Conservation (phyloP, 2,113 vertebrate species). For the Tragulus kanchil region DNA sequence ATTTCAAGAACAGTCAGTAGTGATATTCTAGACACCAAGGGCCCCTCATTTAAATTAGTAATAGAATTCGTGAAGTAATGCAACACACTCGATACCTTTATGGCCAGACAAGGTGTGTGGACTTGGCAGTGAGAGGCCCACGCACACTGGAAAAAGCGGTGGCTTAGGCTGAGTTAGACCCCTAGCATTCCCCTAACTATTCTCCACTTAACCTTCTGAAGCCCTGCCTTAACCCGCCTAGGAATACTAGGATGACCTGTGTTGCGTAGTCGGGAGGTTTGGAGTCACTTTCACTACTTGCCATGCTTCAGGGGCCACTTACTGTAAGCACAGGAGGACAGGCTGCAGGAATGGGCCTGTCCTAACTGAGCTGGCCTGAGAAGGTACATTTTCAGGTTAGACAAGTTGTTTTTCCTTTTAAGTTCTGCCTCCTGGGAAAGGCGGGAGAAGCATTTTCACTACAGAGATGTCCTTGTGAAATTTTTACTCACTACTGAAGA, state of each 20-base stretch:
- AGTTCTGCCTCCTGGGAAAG: slow-evolving; percentile 71
- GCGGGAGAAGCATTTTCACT: slow-evolving; percentile 60
- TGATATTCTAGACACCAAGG: neutral
- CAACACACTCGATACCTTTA: neutral
- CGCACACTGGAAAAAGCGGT: neutral
- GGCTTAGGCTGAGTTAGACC: neutral
- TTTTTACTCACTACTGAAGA: slow-evolving; percentile 72
- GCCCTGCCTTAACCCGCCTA: slow-evolving; percentile 1
- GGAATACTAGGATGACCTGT: neutral
- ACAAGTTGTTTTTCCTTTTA: slow-evolving; percentile 72
- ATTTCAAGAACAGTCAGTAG: slow-evolving; percentile 21
- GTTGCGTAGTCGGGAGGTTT: neutral
- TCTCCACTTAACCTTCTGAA: neutral
- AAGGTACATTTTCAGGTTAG: slow-evolving; percentile 83
- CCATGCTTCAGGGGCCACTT: slow-evolving; percentile 63
- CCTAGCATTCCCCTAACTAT: slow-evolving; percentile 25
- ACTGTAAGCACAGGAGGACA: slow-evolving; percentile 67
- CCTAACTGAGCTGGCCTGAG: slow-evolving; percentile 80
- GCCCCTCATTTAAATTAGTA: neutral
- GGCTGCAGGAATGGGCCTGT: slow-evolving; percentile 82
- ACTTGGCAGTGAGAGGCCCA: neutral
- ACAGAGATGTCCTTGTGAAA: slow-evolving; percentile 63
- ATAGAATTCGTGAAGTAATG: neutral
- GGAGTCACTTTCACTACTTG: slow-evolving; percentile 26
- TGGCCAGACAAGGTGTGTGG: slow-evolving; percentile 9